These are phyloP conservation scores for Cinclus mexicanus DNA, from an alignment of 2,113 vertebrate genomes.

Conservation along the genomic window DNA sequence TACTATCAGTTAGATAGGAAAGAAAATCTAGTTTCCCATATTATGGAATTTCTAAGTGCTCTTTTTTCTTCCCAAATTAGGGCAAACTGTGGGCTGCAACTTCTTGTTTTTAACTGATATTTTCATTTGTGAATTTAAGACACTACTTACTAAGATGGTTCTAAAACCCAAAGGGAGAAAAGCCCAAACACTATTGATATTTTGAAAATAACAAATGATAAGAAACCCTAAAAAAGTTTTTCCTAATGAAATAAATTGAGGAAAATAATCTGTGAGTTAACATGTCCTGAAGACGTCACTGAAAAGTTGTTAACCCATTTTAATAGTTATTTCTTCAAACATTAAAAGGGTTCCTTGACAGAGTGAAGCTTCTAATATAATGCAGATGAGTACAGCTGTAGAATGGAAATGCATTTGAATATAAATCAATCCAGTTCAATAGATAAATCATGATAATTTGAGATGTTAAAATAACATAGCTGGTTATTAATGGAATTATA, in stretches of 20 bases:
- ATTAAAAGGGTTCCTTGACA: not conserved
- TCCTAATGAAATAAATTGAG: not conserved
- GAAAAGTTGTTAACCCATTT: not conserved
- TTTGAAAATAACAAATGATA: not conserved
- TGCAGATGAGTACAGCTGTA: not conserved
- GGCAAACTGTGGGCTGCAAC: not conserved
- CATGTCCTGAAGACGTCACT: not conserved
- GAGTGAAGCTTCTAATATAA: not conserved
- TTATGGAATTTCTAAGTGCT: not conserved
- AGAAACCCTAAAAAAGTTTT: not conserved
- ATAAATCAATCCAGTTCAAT: not conserved
- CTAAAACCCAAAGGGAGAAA: not conserved
- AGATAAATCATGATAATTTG: not conserved
- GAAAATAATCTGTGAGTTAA: not conserved
- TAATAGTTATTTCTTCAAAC: not conserved
- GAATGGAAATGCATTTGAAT: not conserved
- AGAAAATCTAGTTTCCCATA: not conserved
- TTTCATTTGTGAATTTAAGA: not conserved
- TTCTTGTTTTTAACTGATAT: not conserved
- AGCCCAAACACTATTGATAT: accelerated
- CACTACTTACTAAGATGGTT: not conserved
- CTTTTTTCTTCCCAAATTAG: not conserved
- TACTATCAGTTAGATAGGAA: not conserved
- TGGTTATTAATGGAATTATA: conserved; percentile 4
- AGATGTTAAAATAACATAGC: not conserved